Evolutionary conservation across 2,888 invertebrate genomes (phyloP).

Genomic region (Lottia scabra): DNA sequence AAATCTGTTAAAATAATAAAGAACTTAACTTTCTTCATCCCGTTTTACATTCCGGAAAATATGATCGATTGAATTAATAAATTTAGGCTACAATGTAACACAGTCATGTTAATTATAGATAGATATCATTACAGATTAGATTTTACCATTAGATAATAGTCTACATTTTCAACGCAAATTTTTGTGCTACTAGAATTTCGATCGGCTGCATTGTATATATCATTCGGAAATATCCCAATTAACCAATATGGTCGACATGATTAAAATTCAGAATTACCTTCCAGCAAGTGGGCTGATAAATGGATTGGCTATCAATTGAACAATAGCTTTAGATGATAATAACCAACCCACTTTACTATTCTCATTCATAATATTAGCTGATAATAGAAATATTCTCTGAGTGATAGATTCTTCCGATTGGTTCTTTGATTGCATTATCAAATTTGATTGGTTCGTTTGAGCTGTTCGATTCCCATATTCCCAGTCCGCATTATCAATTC

Average conservation of each 20-base stretch:
- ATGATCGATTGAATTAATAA: no score
- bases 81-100: no score
- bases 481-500: slow-evolving; percentile 50
- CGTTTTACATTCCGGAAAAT: no score
- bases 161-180: not conserved
- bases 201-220: no score
- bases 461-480: slow-evolving; percentile 8
- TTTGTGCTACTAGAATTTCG: no score
- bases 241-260: no score
- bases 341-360: slow-evolving; percentile 68
- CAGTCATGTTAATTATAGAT: no score
- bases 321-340: slow-evolving; percentile 81
- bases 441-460: slow-evolving; percentile 2
- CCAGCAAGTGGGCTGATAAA: slow-evolving; percentile 79
- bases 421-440: slow-evolving; percentile 76
- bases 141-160: not conserved
- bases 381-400: slow-evolving; percentile 22
- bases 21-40: not conserved
- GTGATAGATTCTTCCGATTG: slow-evolving; percentile 11
- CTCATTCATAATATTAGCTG: slow-evolving; percentile 50
- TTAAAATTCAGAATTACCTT: slow-evolving; percentile 49
- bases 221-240: no score
- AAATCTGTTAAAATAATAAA: slow-evolving; percentile 1
- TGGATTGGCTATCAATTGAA: slow-evolving; percentile 83
- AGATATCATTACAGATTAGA: no score